These are phyloP conservation scores for Acipenser ruthenus DNA, from an alignment of 2,797 vertebrate species.

Conservation along the genomic window DNA sequence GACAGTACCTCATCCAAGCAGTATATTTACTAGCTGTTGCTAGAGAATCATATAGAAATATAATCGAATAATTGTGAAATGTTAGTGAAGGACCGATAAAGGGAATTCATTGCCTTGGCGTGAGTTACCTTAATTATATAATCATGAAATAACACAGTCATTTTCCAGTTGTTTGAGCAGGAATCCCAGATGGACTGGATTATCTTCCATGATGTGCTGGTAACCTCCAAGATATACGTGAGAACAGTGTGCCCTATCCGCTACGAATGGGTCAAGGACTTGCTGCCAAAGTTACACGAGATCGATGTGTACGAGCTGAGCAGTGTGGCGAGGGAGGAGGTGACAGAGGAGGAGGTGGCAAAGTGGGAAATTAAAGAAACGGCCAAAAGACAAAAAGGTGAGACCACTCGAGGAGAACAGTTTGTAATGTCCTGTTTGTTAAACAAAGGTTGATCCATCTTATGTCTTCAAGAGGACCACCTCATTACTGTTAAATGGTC, in stretches of 20 bases:
- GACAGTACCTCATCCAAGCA: no score
- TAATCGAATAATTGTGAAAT: not conserved
- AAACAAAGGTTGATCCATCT: no score
- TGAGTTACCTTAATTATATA: no score
- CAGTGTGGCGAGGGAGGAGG: conserved; percentile 84
- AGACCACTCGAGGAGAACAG: conserved; percentile 16
- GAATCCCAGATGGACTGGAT: conserved; percentile 85
- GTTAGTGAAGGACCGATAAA: no score
- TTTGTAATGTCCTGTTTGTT: no score
- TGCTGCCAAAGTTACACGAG: conserved; percentile 86
- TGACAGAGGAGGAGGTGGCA: conserved; percentile 76
- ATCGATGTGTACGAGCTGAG: conserved; percentile 86
- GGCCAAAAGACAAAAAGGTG: conserved; percentile 70
- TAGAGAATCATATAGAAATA: not conserved
- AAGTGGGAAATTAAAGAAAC: conserved; percentile 75
- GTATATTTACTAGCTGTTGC: no score
- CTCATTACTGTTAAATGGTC: no score
- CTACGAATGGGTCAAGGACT: conserved; percentile 89
- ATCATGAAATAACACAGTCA: not conserved
- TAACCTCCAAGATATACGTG: conserved; percentile 86
- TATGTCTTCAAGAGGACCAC: no score
- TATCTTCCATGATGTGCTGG: conserved; percentile 88
- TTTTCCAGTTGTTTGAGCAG: conserved; percentile 74
- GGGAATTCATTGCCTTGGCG: no score
- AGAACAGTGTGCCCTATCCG: conserved; percentile 86